Evolutionary conservation across 2,797 vertebrate genomes (phyloP), one percentile per base, ranked within the genome.

Genomic region (Pseudocheirus occidentalis): DNA sequence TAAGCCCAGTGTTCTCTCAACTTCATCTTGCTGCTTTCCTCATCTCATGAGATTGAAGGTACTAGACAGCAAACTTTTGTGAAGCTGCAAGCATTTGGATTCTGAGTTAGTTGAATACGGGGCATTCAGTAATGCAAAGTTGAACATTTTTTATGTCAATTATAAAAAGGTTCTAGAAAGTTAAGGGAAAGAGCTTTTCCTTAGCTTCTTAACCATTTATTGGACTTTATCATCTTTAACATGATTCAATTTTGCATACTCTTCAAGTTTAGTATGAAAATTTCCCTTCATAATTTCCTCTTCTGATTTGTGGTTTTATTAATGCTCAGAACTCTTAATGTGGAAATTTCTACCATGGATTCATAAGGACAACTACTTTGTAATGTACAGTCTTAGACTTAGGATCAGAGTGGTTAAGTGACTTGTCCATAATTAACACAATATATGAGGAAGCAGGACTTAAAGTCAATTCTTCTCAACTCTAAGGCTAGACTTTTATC

Each of bases 141-240:
- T 28, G 50, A 73, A 46, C 90, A 93, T 53, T 73, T n/a, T 93
- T 92, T 59, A 90, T 92, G 62, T 24, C 91, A 27, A 87, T 90
- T 53, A 91, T 1, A 87, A 93, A 27, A 11, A 9, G 27, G 31
- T 57, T 57, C 31, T 50, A 91, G 81, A 53, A 90, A 73, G 66
- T 66, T 95, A 89, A n/a, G 92, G 93, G 59, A 29, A 5, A 58
- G 94, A 0, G 13, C 56, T 46, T 89, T 29, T 0, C 9, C 91
- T 93, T 93, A 92, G 16, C 16, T 29, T 92, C 56, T 40, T 92
- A 94, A 54, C 91, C 21, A 52, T 50, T 94, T 95, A 56, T 0
- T 52, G 62, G 93, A 90, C 81, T 91, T 95, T 0, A 90, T 1
- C 7, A 46, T 81, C 40, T 81, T 81, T 46, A 46, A 10, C 13